phyloP scores from a whole-genome alignment of 92 coral and sea anemone genomes.

The Pocillopora grandis region DNA sequence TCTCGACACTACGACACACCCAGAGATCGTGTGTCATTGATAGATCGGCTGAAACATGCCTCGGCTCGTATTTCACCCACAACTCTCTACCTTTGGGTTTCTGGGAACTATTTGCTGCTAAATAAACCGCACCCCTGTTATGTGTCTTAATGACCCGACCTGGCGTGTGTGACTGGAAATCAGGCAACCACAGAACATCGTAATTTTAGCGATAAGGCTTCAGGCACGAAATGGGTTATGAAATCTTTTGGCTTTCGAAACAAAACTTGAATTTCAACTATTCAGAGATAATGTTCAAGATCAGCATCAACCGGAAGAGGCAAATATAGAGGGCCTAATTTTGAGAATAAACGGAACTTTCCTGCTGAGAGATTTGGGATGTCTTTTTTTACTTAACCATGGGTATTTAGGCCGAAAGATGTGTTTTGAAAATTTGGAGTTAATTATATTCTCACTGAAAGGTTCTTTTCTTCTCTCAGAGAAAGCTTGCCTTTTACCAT shows the following conservation, averaged over 20 bases:
- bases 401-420: background rate
- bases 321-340: slow-evolving; percentile 39
- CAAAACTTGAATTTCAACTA: slow-evolving; percentile 21
- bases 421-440: background rate
- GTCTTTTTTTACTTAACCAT: background rate
- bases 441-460: background rate
- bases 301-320: slow-evolving; percentile 21
- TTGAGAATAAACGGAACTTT: background rate
- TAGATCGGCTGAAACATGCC: slow-evolving; percentile 29
- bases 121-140: slow-evolving; percentile 22
- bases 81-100: slow-evolving; percentile 1
- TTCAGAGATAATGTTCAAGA: slow-evolving; percentile 17
- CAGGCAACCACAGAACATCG: slow-evolving; percentile 21
- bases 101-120: slow-evolving; percentile 11
- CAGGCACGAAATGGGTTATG: background rate
- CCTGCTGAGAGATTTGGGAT: slow-evolving; percentile 24
- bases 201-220: background rate
- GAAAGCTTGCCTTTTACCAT: background rate
- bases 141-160: no score
- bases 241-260: background rate
- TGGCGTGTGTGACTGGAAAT: slow-evolving; percentile 25
- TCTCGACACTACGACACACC: slow-evolving; percentile 41
- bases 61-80: background rate
- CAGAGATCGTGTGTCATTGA: slow-evolving; percentile 22
- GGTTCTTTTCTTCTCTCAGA: background rate